phyloP scores from a whole-genome alignment of 2,113 vertebrate genomes.

The Glaucomys volans region DNA sequence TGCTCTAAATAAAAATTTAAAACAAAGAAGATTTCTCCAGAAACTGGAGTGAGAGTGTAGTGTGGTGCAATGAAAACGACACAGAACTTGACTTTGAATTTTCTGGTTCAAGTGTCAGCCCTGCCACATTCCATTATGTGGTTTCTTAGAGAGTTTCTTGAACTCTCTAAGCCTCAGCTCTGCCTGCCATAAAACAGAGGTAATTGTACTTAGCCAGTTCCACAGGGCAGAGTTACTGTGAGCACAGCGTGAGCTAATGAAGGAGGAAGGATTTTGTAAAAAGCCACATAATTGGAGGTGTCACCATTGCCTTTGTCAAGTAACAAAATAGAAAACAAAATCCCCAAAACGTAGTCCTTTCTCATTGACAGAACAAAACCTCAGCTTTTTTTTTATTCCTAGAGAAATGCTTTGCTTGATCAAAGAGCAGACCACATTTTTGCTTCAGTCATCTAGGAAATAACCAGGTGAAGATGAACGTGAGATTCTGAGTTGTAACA shows the following conservation, averaged over 20 bases:
- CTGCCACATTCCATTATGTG: background rate
- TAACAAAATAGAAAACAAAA: background rate
- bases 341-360: background rate
- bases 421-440: slow-evolving; percentile 13
- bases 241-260: background rate
- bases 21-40: background rate
- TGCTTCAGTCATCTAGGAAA: background rate
- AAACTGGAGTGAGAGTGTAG: background rate
- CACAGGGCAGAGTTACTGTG: background rate
- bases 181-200: background rate
- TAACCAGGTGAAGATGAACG: background rate
- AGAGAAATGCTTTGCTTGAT: slow-evolving; percentile 17
- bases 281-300: background rate
- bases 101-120: background rate
- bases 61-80: background rate
- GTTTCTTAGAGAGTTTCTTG: background rate
- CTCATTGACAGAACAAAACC: background rate
- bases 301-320: background rate
- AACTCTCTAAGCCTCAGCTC: background rate
- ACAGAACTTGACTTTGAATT: background rate
- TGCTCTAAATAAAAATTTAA: no score
- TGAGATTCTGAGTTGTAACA: background rate
- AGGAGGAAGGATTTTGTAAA: background rate
- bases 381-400: background rate
- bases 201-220: background rate